These are phyloP conservation scores for Drosophila nasuta DNA, from an alignment of 1,140 invertebrate species.

Conservation along the genomic window DNA sequence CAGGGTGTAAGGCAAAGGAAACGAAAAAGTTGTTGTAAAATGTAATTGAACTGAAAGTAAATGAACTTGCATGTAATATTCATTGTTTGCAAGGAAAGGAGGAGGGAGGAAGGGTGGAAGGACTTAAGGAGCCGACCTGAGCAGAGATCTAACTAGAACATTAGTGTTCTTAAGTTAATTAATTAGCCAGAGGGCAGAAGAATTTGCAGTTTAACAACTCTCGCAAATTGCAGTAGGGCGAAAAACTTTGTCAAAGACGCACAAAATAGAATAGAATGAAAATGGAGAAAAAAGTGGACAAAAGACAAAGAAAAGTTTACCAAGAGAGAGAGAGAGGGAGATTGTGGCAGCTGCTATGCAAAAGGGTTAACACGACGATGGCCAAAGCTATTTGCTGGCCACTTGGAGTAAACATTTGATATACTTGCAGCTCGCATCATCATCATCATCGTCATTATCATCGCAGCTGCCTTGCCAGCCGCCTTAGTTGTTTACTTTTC, in stretches of 20 bases:
- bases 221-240: conserved; percentile 22
- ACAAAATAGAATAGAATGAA: no score
- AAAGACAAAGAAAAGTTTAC: conserved; percentile 8
- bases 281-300: conserved; percentile 1
- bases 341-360: not conserved
- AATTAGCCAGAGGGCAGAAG: conserved; percentile 38
- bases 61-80: conserved; percentile 9
- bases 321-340: not conserved
- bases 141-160: conserved; percentile 36
- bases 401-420: conserved; percentile 42
- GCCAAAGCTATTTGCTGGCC: conserved; percentile 24
- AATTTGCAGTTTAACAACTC: conserved; percentile 47
- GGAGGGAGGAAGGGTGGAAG: no score
- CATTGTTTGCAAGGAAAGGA: not conserved
- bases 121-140: conserved; percentile 13
- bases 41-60: conserved; percentile 10
- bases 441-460: not conserved
- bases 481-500: conserved; percentile 73
- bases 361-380: conserved; percentile 13
- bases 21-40: not conserved
- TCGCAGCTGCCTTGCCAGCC: conserved; percentile 5
- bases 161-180: conserved; percentile 55
- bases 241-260: conserved; percentile 49
- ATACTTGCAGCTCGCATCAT: not conserved
- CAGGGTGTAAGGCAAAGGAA: not conserved